Evolutionary conservation across 2,888 invertebrate species (phyloP).

Genomic region (Himalopsyche anomala): DNA sequence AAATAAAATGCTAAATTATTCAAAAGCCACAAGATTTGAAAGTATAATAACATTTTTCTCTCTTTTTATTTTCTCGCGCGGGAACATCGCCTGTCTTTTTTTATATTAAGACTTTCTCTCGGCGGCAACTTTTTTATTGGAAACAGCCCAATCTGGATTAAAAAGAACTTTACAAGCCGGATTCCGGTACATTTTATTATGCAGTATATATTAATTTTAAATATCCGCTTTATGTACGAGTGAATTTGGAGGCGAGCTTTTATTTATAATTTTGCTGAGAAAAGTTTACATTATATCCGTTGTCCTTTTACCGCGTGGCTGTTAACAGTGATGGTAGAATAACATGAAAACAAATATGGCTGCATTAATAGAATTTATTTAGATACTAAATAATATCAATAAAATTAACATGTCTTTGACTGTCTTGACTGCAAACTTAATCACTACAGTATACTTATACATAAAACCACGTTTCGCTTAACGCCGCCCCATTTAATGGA

Average conservation of each 20-base stretch:
- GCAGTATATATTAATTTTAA: conserved; percentile 38
- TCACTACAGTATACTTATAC: no score
- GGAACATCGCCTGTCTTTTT: conserved; percentile 31
- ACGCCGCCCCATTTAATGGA: no score
- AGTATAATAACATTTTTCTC: conserved; percentile 64
- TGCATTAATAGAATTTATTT: no score
- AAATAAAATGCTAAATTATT: conserved; percentile 65
- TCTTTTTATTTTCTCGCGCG: conserved; percentile 54
- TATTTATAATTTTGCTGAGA: not conserved
- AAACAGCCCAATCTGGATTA: conserved; percentile 58
- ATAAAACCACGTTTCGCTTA: no score
- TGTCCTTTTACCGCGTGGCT: no score
- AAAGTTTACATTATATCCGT: no score
- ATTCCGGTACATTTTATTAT: conserved; percentile 21
- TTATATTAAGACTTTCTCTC: conserved; percentile 24
- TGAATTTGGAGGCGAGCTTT: not conserved
- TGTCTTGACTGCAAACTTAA: no score
- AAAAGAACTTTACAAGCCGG: conserved; percentile 26
- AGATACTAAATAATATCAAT: no score
- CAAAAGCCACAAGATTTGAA: conserved; percentile 65
- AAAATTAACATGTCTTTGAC: no score
- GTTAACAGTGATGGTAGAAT: no score
- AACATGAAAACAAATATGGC: no score
- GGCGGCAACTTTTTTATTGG: conserved; percentile 52
- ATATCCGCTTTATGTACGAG: conserved; percentile 9